A percentile compares a stretch with the other conserved stretches of the same genome.
These are phyloP conservation scores for Notarius lentiginosus DNA, from an alignment of 2,113 vertebrate genomes.

Conservation along the genomic window DNA sequence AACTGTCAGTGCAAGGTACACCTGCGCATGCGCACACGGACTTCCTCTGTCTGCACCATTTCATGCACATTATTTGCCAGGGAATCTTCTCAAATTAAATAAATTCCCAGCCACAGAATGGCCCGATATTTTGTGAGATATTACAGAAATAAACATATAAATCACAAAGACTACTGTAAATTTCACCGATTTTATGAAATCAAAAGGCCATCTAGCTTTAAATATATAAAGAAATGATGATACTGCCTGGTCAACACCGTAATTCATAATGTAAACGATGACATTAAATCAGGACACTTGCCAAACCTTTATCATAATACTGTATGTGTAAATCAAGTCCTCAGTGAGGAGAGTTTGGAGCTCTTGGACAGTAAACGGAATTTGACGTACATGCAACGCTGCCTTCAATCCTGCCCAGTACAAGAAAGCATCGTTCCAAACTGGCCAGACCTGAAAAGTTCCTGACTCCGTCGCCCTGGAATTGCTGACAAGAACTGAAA, in stretches of 20 bases:
- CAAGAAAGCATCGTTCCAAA: not conserved
- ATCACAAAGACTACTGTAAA: no score
- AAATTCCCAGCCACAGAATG: no score
- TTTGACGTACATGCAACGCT: no score
- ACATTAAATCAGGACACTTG: not conserved
- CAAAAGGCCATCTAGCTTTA: no score
- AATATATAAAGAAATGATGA: not conserved
- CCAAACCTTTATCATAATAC: not conserved
- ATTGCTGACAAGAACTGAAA: not conserved
- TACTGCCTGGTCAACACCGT: not conserved
- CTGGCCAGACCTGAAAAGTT: not conserved
- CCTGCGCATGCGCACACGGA: no score
- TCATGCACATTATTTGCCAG: no score
- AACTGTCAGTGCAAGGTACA: no score
- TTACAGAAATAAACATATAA: no score
- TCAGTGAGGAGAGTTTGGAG: not conserved
- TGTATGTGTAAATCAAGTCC: not conserved
- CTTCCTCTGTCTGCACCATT: no score
- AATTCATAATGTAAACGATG: not conserved
- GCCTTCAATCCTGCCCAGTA: not conserved
- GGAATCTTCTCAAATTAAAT: no score
- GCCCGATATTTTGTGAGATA: no score
- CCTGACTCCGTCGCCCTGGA: not conserved
- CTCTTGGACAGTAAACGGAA: not conserved
- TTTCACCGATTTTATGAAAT: no score